Percentiles rank a stretch among this genome's conserved stretches.
Conservation (phyloP, 2,113 vertebrate genomes). For the Toxotes jaculatrix region DNA sequence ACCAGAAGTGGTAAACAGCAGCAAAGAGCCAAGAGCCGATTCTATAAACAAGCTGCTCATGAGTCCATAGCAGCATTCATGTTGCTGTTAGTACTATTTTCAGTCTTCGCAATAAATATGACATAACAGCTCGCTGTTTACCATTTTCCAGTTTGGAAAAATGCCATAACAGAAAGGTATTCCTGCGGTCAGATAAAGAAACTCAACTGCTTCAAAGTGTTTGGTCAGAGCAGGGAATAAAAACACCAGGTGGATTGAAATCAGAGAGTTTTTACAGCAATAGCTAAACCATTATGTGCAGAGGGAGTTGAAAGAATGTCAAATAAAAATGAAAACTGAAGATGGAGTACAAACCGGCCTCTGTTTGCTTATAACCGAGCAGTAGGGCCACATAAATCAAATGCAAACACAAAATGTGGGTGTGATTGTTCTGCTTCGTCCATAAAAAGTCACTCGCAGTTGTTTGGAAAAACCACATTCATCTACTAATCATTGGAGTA, state of each 20-base stretch:
- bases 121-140: background rate
- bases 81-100: background rate
- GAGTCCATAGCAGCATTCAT: background rate
- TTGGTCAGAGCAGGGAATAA: background rate
- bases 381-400: background rate
- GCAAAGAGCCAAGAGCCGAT: background rate
- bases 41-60: background rate
- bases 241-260: slow-evolving; percentile 15
- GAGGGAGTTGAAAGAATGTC: slow-evolving; percentile 7
- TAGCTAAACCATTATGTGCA: slow-evolving; percentile 12
- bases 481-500: slow-evolving; percentile 8
- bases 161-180: background rate
- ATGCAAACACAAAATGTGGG: background rate
- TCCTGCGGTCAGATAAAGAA: background rate
- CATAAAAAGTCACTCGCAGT: slow-evolving; percentile 25
- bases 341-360: background rate
- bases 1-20: background rate
- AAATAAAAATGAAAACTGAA: slow-evolving; percentile 24
- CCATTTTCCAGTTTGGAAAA: slow-evolving; percentile 9
- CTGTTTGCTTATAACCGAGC: slow-evolving; percentile 6
- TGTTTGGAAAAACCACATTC: slow-evolving; percentile 10
- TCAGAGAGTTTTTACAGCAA: slow-evolving; percentile 1
- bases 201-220: slow-evolving; percentile 4
- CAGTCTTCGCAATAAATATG: background rate
- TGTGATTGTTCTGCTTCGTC: background rate